Evolutionary conservation across 2,797 vertebrate genomes (phyloP).

Genomic region (Petrocephalus sullivani): DNA sequence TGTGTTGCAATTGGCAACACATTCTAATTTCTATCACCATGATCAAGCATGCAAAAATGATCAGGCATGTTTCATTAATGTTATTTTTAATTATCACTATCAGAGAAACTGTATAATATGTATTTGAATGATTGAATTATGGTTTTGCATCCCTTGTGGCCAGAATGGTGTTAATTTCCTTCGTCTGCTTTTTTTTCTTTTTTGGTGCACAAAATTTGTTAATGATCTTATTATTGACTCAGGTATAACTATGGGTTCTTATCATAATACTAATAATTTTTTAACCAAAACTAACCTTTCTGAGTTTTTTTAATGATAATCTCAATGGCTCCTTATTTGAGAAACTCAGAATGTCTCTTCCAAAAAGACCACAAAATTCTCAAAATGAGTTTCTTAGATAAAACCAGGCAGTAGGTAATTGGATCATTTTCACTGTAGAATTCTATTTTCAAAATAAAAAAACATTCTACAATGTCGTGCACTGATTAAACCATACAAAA

Average conservation of each 20-base stretch:
- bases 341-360: neutral
- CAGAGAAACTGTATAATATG: neutral
- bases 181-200: neutral
- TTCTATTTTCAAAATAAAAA: neutral
- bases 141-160: neutral
- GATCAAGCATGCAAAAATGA: neutral
- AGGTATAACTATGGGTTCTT: neutral
- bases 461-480: neutral
- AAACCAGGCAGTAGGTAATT: neutral
- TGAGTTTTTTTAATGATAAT: neutral
- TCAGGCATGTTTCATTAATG: slow-evolving; percentile 6
- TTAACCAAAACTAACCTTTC: neutral
- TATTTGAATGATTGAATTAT: neutral
- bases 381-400: neutral
- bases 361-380: neutral
- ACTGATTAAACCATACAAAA: slow-evolving; percentile 10
- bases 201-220: neutral
- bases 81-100: neutral
- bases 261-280: neutral
- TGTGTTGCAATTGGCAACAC: neutral
- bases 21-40: neutral
- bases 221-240: neutral
- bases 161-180: neutral
- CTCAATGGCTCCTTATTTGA: neutral
- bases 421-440: neutral